Percentiles rank a stretch among this genome's conserved stretches.
Conservation (phyloP, 2,797 vertebrate species). For the Argya squamiceps region DNA sequence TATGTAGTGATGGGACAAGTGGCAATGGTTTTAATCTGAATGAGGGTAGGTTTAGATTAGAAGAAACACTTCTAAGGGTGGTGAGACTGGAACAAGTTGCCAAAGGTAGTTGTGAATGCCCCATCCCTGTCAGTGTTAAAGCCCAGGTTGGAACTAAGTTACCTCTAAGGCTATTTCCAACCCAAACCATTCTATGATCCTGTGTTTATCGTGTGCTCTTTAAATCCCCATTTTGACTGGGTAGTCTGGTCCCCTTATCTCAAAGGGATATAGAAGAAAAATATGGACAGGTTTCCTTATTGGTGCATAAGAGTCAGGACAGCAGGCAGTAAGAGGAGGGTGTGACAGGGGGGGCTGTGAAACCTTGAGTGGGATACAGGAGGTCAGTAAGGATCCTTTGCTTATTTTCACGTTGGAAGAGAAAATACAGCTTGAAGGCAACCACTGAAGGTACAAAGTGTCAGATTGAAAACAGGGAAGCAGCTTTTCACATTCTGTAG, state of each 20-base stretch:
- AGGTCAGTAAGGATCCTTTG: not conserved
- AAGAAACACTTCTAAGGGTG: not conserved
- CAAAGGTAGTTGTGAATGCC: not conserved
- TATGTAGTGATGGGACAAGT: not conserved
- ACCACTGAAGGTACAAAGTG: not conserved
- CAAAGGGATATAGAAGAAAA: not conserved
- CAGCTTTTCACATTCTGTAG: not conserved
- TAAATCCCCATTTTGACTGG: not conserved
- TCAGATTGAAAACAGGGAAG: not conserved
- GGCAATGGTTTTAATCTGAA: not conserved
- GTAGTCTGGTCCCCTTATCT: not conserved
- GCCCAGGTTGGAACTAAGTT: not conserved
- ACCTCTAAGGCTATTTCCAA: not conserved
- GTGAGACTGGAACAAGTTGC: not conserved
- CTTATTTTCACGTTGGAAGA: not conserved
- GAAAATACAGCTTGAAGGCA: not conserved
- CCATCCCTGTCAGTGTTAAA: not conserved
- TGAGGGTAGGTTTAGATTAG: not conserved
- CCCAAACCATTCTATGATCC: not conserved
- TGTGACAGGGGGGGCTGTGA: not conserved
- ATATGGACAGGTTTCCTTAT: accelerated
- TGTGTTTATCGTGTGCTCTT: not conserved
- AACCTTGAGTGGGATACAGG: not conserved
- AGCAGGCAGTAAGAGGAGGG: not conserved
- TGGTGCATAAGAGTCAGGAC: not conserved